A percentile compares a stretch with the other conserved stretches of the same genome.
These are phyloP conservation scores for Taxidea taxus DNA, from an alignment of 2,113 vertebrate species.

Conservation along the genomic window DNA sequence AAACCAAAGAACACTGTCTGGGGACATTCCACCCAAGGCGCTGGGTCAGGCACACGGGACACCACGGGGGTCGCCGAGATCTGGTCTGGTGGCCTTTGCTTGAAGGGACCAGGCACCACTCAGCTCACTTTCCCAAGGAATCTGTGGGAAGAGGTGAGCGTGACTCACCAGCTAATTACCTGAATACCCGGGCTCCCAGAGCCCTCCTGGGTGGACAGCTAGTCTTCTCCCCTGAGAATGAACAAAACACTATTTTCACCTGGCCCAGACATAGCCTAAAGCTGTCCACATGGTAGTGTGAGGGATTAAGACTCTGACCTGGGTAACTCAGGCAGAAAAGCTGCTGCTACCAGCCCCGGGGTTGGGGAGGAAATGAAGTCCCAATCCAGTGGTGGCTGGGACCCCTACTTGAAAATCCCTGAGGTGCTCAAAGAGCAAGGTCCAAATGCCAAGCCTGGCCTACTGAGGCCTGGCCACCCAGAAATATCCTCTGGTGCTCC, in stretches of 20 bases:
- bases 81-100: neutral
- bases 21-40: neutral
- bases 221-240: conserved; percentile 36
- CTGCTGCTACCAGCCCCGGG: neutral
- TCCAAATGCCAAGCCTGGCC: neutral
- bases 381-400: neutral
- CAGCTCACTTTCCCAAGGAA: conserved; percentile 9
- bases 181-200: conserved; percentile 36
- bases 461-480: neutral
- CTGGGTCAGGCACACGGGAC: neutral
- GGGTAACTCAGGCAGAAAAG: conserved; percentile 50
- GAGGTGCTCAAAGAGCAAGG: neutral
- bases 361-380: neutral
- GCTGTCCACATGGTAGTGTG: conserved; percentile 55
- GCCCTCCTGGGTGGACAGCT: conserved; percentile 53
- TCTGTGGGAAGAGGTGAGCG: neutral
- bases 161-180: conserved; percentile 68
- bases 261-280: conserved; percentile 63
- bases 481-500: neutral
- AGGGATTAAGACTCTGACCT: conserved; percentile 58
- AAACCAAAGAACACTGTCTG: neutral
- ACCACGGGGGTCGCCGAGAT: neutral
- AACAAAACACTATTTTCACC: conserved; percentile 59
- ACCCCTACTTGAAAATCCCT: conserved; percentile 24
- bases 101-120: neutral